phyloP scores from a whole-genome alignment of 2,113 vertebrate species.

The Toxostoma redivivum region DNA sequence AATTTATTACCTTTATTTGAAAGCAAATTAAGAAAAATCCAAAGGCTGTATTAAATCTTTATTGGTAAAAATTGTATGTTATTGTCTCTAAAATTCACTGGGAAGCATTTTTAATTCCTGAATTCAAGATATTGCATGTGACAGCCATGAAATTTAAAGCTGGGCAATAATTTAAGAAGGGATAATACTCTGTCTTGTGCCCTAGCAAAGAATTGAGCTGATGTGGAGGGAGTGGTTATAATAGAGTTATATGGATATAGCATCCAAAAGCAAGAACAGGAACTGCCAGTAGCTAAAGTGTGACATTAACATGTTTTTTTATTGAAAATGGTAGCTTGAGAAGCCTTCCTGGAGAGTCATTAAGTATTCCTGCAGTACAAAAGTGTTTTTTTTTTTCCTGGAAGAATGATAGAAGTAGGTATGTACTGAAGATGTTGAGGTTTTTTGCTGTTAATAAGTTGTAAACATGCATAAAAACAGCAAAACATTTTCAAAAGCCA shows the following conservation, averaged over 20 bases:
- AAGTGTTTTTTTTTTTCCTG: neutral
- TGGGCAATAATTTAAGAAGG: neutral
- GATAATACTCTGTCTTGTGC: neutral
- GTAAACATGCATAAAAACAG: neutral
- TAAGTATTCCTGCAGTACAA: neutral
- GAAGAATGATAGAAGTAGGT: neutral
- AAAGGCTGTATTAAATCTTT: neutral
- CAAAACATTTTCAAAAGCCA: neutral
- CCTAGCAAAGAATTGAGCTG: neutral
- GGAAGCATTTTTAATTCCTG: neutral
- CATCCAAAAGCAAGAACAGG: neutral
- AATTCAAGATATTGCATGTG: neutral
- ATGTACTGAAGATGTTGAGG: neutral
- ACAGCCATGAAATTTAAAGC: conserved; percentile 29
- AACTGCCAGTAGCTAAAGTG: neutral
- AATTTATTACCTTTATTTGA: neutral
- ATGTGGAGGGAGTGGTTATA: neutral
- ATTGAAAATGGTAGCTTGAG: neutral
- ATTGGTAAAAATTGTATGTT: neutral
- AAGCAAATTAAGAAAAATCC: neutral
- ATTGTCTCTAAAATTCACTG: neutral
- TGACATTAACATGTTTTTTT: neutral
- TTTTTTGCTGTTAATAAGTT: neutral
- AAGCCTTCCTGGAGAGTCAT: neutral
- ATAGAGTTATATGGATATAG: neutral